Percentiles rank a stretch among this genome's conserved stretches.
phyloP scores from a whole-genome alignment of 1,140 invertebrate genomes.

The Proales similis region DNA sequence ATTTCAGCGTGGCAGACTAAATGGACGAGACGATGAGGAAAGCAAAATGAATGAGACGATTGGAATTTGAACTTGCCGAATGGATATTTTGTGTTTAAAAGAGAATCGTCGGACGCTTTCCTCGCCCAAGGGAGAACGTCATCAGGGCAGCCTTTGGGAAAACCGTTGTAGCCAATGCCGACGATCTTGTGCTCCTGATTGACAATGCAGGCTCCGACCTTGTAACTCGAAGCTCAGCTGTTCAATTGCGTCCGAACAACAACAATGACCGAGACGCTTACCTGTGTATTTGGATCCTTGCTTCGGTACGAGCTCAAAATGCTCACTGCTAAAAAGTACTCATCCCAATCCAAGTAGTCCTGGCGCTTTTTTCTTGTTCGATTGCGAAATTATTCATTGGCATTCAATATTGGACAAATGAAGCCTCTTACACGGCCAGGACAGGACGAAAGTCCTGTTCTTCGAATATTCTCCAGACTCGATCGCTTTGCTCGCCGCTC shows the following conservation, averaged over 20 bases:
- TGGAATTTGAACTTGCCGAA: constrained; percentile 63
- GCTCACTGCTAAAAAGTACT: constrained; percentile 84
- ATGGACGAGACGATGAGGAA: constrained; percentile 45
- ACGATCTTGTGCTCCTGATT: constrained; percentile 80
- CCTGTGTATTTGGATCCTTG: constrained; percentile 82
- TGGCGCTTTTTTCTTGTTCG: constrained; percentile 16
- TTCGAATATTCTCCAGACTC: no score
- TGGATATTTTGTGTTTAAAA: constrained; percentile 67
- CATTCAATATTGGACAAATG: background rate
- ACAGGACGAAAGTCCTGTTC: constrained; percentile 7
- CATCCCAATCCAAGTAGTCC: constrained; percentile 67
- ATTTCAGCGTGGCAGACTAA: constrained; percentile 91
- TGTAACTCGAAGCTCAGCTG: constrained; percentile 35
- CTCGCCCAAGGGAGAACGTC: constrained; percentile 79
- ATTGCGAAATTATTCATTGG: background rate
- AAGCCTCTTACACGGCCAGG: constrained; percentile 1
- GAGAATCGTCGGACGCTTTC: constrained; percentile 51
- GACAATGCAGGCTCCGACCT: constrained; percentile 84
- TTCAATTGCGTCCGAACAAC: background rate
- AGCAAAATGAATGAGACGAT: background rate
- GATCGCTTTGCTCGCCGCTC: no score
- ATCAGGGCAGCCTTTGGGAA: constrained; percentile 78
- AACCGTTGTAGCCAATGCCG: constrained; percentile 89
- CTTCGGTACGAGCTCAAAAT: constrained; percentile 77
- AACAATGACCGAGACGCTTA: no score